phyloP scores from a whole-genome alignment of 2,113 vertebrate species.

The Glareola pratincola region DNA sequence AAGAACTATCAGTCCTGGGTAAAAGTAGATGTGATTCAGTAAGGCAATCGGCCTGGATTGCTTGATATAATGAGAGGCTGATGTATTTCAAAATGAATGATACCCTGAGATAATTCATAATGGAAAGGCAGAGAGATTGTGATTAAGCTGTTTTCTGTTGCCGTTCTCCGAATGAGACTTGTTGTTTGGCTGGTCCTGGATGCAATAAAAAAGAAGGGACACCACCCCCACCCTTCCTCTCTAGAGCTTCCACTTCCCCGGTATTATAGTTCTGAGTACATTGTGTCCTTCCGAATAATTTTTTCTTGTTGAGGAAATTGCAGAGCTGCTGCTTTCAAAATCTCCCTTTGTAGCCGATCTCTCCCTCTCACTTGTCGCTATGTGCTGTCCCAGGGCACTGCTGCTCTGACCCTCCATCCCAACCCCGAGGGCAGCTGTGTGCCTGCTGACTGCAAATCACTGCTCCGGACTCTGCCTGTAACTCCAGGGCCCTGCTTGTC shows the following conservation, averaged over 20 bases:
- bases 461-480: neutral
- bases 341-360: neutral
- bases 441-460: neutral
- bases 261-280: neutral
- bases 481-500: neutral
- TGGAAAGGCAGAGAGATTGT: neutral
- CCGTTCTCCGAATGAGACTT: neutral
- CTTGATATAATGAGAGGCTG: neutral
- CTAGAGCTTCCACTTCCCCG: neutral
- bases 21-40: neutral
- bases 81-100: neutral
- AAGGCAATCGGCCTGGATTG: neutral
- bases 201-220: neutral
- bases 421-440: neutral
- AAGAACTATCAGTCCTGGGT: neutral
- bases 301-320: neutral
- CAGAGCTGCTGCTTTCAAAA: neutral
- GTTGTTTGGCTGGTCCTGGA: neutral
- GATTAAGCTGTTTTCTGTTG: neutral
- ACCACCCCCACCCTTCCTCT: neutral
- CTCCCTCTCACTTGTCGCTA: rapidly evolving
- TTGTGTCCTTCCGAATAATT: neutral
- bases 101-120: neutral
- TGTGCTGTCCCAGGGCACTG: neutral
- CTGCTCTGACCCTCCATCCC: neutral